Evolutionary conservation across 1,140 invertebrate species (phyloP), one percentile per base, ranked within the genome.

Genomic region (Sitophilus oryzae): DNA sequence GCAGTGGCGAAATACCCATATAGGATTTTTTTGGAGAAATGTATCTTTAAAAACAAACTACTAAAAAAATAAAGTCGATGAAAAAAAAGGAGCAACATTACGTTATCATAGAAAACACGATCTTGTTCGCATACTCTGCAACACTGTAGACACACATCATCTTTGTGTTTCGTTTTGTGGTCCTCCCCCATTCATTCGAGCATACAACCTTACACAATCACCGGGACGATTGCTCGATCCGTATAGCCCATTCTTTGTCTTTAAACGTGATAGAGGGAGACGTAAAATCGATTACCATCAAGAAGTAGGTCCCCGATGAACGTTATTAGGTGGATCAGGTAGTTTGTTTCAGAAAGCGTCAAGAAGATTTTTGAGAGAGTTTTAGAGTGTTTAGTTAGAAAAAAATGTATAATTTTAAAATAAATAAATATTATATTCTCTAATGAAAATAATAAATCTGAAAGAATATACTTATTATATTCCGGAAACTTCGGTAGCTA

Each of bases 181-280:
- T n/a, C 36, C 36, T 10, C 14, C 36, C 14, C 8, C 36, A 38
- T 38, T 38, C 18, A 38, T 38, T 14, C 10, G 18, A 38, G 36
- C 36, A 16, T 38, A n/a, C 18, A 16, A 38, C 36, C 36, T 38
- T 38, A 38, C 36, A 38, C 14, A 38, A 38, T 38, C 14, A 38
- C 18, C 14, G 18, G 18, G 18, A 38, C 14, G 14, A n/a, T 14
- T n/a, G n/a, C 18, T 38, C 18, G 36, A 38, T 38, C 36, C 36
- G 18, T 16, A 38, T 1, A 38, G 9, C 14, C 10, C 18, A 16
- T 16, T 38, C 18, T n/a, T 16, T 38, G 14, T 38, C 36, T 10
- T 16, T 16, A 16, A 16, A 38, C 14, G 14, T 3, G 14, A 10
- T 14, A 38, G 36, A 38, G 4, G 8, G n/a, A 14, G 36, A 38